Conservation (phyloP, 1,140 invertebrate species). For the Bombus breviceps region DNA sequence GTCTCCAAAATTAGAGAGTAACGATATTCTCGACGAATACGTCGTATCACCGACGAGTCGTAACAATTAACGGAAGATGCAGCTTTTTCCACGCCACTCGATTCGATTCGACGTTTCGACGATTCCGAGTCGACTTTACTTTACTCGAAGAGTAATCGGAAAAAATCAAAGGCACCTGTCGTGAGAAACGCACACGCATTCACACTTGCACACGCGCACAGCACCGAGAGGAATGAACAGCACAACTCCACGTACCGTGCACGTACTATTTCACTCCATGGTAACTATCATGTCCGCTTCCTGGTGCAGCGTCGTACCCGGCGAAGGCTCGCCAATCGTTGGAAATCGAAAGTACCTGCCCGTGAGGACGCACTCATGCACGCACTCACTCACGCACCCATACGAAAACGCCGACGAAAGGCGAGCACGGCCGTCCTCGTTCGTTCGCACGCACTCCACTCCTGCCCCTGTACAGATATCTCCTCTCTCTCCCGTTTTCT, state of each 20-base stretch:
- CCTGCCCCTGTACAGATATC: neutral
- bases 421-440: slow-evolving; percentile 62
- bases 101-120: too few relatives aligned
- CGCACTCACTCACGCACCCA: slow-evolving; percentile 33
- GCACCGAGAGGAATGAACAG: neutral
- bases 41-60: neutral
- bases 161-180: slow-evolving; percentile 29
- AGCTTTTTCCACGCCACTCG: neutral
- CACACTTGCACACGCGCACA: slow-evolving; percentile 3
- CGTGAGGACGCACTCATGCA: slow-evolving; percentile 36
- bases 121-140: neutral
- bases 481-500: slow-evolving; percentile 26
- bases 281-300: slow-evolving; percentile 37
- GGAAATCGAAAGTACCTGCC: slow-evolving; percentile 65
- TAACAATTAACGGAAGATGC: too few relatives aligned
- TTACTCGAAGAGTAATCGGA: neutral
- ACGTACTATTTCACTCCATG: slow-evolving; percentile 46
- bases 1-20: neutral
- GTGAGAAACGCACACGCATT: slow-evolving; percentile 13
- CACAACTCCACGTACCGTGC: neutral
- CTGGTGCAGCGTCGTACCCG: slow-evolving; percentile 29
- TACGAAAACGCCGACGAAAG: slow-evolving; percentile 52
- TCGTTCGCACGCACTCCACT: slow-evolving; percentile 31
- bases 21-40: neutral
- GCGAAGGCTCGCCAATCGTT: slow-evolving; percentile 45